A percentile compares a stretch with the other conserved stretches of the same genome.
Evolutionary conservation across 2,797 vertebrate species (phyloP).

Genomic region (Rhabdophis nuchalis): DNA sequence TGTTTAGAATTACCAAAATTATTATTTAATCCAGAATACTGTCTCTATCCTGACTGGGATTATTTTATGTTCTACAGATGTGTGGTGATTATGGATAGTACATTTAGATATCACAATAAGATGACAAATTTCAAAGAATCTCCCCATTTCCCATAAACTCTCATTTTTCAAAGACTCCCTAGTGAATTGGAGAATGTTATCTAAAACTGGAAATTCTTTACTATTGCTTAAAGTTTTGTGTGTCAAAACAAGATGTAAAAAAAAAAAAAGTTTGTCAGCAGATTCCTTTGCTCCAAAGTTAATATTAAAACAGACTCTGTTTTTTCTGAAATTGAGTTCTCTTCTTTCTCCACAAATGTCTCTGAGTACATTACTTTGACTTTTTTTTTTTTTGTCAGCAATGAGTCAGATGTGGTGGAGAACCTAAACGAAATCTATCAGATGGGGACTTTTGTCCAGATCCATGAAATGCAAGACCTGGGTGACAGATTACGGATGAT

Average conservation of each 20-base stretch:
- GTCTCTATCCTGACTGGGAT: background rate
- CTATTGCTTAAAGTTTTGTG: background rate
- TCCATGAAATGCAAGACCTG: slow-evolving; percentile 98
- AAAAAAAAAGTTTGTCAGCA: background rate
- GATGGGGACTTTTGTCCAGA: slow-evolving; percentile 95
- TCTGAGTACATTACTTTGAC: background rate
- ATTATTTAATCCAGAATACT: background rate
- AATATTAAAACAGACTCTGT: background rate
- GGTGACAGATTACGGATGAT: slow-evolving; percentile 98
- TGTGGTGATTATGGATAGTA: background rate
- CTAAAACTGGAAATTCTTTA: background rate
- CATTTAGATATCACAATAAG: background rate
- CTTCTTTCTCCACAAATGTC: background rate
- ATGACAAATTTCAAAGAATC: background rate
- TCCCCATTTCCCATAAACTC: background rate
- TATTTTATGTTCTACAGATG: background rate
- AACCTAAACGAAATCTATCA: slow-evolving; percentile 85
- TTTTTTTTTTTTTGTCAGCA: slow-evolving; percentile 67
- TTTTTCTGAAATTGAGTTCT: background rate
- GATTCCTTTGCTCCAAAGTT: background rate
- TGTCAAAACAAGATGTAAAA: background rate
- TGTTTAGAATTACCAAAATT: background rate
- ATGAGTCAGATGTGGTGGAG: slow-evolving; percentile 90
- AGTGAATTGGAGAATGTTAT: background rate
- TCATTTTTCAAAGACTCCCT: background rate